Percentiles rank a stretch among this genome's conserved stretches.
These are phyloP conservation scores for Drosophila truncata DNA, from an alignment of 1,140 invertebrate species.

Conservation along the genomic window DNA sequence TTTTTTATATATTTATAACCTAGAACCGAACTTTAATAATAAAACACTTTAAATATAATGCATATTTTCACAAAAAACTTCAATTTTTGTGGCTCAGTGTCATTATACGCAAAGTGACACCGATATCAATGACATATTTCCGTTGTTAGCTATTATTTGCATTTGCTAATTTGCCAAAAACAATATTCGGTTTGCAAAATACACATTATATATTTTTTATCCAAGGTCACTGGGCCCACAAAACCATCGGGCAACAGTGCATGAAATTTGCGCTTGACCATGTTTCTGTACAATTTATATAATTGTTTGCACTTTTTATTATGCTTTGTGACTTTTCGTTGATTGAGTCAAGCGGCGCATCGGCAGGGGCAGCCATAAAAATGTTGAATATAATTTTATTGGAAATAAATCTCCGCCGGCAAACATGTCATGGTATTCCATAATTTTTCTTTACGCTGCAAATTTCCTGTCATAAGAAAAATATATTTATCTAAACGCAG, in stretches of 20 bases:
- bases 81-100: conserved; percentile 28
- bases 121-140: conserved; percentile 43
- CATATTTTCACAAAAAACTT: neutral
- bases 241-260: conserved; percentile 64
- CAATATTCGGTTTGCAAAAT: conserved; percentile 60
- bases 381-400: conserved; percentile 62
- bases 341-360: conserved; percentile 49
- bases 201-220: conserved; percentile 9
- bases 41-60: conserved; percentile 1
- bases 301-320: conserved; percentile 46
- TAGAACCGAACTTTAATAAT: neutral
- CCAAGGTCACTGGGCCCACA: conserved; percentile 54
- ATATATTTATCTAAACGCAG: conserved; percentile 55
- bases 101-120: conserved; percentile 35
- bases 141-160: conserved; percentile 31
- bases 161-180: conserved; percentile 72
- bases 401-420: conserved; percentile 50
- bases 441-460: conserved; percentile 49
- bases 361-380: conserved; percentile 48
- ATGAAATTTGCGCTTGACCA: conserved; percentile 75
- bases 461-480: conserved; percentile 54
- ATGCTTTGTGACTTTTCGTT: conserved; percentile 34
- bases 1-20: neutral
- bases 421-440: conserved; percentile 32
- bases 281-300: conserved; percentile 58